A percentile compares a stretch with the other conserved stretches of the same genome.
Conservation (phyloP, 2,888 invertebrate species). For the Drosophila bunnanda region DNA sequence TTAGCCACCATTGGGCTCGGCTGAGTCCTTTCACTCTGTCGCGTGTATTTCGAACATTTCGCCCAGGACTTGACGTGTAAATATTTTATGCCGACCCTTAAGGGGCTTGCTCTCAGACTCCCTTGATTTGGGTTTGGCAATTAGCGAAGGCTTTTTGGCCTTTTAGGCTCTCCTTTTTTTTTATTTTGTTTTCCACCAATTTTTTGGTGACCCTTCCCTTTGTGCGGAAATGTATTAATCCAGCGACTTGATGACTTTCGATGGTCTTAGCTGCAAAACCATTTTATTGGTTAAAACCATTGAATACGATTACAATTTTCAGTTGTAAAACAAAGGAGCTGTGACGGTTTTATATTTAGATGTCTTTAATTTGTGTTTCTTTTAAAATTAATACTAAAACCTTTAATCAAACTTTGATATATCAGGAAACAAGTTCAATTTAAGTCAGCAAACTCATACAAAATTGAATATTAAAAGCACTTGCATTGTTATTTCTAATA, state of each 20-base stretch:
- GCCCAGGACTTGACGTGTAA: slow-evolving; percentile 67
- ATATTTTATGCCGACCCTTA: slow-evolving; percentile 63
- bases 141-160: slow-evolving; percentile 58
- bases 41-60: slow-evolving; percentile 60
- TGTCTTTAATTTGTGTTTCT: not conserved
- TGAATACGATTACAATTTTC: not conserved
- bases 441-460: not conserved
- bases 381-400: not conserved
- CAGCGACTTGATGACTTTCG: slow-evolving; percentile 31
- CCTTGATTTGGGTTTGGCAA: slow-evolving; percentile 72
- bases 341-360: too few species aligned
- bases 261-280: not conserved
- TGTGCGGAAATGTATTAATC: slow-evolving; percentile 42
- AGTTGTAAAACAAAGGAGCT: not conserved
- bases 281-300: slow-evolving; percentile 14
- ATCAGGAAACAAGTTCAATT: not conserved
- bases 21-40: slow-evolving; percentile 14
- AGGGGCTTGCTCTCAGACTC: slow-evolving; percentile 12
- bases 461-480: too few species aligned
- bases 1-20: slow-evolving; percentile 45
- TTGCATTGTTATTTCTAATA: too few species aligned
- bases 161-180: slow-evolving; percentile 29
- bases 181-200: slow-evolving; percentile 7
- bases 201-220: slow-evolving; percentile 31
- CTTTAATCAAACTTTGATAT: not conserved